Conservation (phyloP, 2,113 vertebrate species). For the Micromys minutus region DNA sequence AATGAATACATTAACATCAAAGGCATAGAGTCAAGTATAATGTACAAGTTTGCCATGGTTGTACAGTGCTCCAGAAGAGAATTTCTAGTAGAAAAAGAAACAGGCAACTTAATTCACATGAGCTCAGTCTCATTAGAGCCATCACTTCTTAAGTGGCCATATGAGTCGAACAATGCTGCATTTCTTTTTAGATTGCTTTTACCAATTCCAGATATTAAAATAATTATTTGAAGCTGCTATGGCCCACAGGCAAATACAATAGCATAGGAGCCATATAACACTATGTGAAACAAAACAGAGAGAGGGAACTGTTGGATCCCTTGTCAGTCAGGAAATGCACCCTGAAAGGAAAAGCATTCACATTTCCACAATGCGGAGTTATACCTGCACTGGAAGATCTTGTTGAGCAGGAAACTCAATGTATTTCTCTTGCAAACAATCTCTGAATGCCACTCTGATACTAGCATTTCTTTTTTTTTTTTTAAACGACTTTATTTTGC, state of each 20-base stretch:
- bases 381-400: slow-evolving; percentile 42
- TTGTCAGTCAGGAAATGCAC: slow-evolving; percentile 64
- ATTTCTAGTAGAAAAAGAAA: slow-evolving; percentile 38
- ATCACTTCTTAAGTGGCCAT: slow-evolving; percentile 63
- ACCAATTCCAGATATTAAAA: slow-evolving; percentile 75
- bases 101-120: slow-evolving; percentile 14
- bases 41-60: neutral
- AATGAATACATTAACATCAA: slow-evolving; percentile 44
- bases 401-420: slow-evolving; percentile 59
- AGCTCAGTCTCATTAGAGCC: slow-evolving; percentile 53
- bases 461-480: slow-evolving; percentile 50
- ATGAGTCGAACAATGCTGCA: slow-evolving; percentile 52
- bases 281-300: slow-evolving; percentile 65
- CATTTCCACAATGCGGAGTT: slow-evolving; percentile 60
- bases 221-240: slow-evolving; percentile 75
- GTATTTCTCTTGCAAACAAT: slow-evolving; percentile 57
- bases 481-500: too few species aligned
- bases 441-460: slow-evolving; percentile 48
- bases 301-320: slow-evolving; percentile 57
- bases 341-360: slow-evolving; percentile 66
- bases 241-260: slow-evolving; percentile 42
- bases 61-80: slow-evolving; percentile 10
- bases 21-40: slow-evolving; percentile 2
- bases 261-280: slow-evolving; percentile 44
- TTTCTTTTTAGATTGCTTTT: slow-evolving; percentile 64